Percentiles rank a stretch among this genome's conserved stretches.
Evolutionary conservation across 1,140 invertebrate genomes (phyloP).

Genomic region (Panulirus ornatus): DNA sequence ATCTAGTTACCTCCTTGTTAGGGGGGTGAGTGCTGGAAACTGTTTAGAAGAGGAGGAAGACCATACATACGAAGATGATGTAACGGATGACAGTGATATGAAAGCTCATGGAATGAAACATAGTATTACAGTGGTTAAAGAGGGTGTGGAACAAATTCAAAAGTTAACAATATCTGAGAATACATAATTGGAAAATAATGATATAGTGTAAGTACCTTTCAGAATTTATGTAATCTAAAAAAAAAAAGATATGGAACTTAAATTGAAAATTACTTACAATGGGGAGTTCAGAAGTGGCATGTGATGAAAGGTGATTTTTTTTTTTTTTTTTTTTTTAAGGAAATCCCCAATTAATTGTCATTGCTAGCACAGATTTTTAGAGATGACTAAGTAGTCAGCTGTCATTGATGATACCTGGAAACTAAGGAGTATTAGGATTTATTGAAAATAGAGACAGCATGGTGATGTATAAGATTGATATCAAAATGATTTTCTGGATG

Average conservation of each 20-base stretch:
- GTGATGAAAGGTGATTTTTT: neutral
- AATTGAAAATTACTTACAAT: neutral
- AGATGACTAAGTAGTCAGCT: no score
- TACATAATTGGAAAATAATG: neutral
- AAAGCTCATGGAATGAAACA: neutral
- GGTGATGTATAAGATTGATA: no score
- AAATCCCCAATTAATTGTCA: neutral
- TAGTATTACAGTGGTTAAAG: slow-evolving; percentile 16
- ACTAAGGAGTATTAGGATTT: no score
- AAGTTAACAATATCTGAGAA: slow-evolving; percentile 50
- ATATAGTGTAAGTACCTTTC: neutral
- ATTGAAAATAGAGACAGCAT: no score
- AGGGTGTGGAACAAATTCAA: slow-evolving; percentile 28
- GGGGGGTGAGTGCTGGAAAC: slow-evolving; percentile 40
- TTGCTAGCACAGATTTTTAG: no score
- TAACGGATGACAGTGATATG: neutral
- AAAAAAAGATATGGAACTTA: neutral
- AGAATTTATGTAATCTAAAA: no score
- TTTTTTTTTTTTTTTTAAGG: neutral
- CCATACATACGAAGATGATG: neutral
- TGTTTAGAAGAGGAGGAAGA: slow-evolving; percentile 19
- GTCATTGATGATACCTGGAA: no score
- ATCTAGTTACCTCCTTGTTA: slow-evolving; percentile 41
- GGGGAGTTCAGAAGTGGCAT: neutral
- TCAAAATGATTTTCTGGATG: no score